Evolutionary conservation across 2,113 vertebrate genomes (phyloP).

Genomic region (rat (Rattus norvegicus)): DNA sequence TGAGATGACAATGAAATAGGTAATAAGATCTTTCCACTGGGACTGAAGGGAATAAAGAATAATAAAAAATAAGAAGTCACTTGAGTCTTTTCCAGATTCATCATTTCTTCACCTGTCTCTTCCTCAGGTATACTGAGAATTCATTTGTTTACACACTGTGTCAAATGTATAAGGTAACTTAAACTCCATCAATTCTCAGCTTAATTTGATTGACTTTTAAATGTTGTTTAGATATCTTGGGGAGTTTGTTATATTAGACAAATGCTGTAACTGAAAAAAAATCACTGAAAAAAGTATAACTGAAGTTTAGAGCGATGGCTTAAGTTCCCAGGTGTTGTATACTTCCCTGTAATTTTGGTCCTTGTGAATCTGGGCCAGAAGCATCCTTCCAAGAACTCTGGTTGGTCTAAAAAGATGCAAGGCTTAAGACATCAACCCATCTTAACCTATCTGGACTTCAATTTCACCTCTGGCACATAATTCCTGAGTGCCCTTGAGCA

Average conservation of each 20-base stretch:
- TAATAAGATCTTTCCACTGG: neutral
- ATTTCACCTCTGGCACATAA: neutral
- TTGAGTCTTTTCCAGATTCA: neutral
- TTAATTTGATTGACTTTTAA: neutral
- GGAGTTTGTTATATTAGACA: neutral
- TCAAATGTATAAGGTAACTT: neutral
- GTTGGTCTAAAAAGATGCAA: neutral
- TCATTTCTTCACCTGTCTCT: neutral
- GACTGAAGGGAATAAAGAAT: neutral
- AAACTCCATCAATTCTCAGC: neutral
- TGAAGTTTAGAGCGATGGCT: neutral
- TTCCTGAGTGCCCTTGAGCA: neutral
- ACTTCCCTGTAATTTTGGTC: neutral
- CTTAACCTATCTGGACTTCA: neutral
- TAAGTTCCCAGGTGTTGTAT: neutral
- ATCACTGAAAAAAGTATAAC: neutral
- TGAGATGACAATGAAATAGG: neutral
- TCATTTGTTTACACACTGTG: neutral
- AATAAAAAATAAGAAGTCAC: neutral
- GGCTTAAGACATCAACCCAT: neutral
- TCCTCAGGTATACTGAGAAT: neutral
- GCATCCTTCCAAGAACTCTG: neutral
- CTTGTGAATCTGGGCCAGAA: neutral
- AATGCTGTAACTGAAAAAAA: neutral
- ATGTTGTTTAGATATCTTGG: too few species aligned